Conservation (phyloP, 2,797 vertebrate genomes). For the Lithobates pipiens region DNA sequence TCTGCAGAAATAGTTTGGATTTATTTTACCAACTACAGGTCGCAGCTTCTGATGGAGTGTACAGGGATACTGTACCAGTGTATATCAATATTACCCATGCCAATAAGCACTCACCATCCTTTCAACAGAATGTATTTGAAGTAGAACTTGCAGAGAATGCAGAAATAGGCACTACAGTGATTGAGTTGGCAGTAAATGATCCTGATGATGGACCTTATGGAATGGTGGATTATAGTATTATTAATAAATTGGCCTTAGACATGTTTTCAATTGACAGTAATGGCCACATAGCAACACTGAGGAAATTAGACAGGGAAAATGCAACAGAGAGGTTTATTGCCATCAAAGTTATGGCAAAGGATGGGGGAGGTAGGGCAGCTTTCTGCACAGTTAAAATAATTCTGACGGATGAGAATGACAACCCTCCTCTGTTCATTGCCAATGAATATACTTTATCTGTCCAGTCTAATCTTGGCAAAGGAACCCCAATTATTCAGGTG, state of each 20-base stretch:
- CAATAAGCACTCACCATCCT: constrained; percentile 90
- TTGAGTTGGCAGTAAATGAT: constrained; percentile 89
- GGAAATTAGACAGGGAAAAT: constrained; percentile 93
- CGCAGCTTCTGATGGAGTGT: constrained; percentile 94
- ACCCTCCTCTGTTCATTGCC: constrained; percentile 90
- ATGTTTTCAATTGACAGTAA: constrained; percentile 86
- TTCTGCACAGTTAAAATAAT: constrained; percentile 98
- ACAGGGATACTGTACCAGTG: constrained; percentile 90
- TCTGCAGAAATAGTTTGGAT: constrained; percentile 88
- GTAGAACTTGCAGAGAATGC: constrained; percentile 95
- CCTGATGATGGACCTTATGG: constrained; percentile 92
- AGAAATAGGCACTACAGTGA: constrained; percentile 91
- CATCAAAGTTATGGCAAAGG: constrained; percentile 96
- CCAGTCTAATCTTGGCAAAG: constrained; percentile 90
- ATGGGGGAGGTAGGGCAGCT: constrained; percentile 91
- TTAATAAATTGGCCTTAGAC: constrained; percentile 93
- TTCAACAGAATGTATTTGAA: constrained; percentile 89
- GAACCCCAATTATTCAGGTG: constrained; percentile 90
- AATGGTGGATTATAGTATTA: constrained; percentile 94
- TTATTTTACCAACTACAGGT: constrained; percentile 89
- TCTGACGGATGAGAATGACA: constrained; percentile 96
- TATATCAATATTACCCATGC: constrained; percentile 92
- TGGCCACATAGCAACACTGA: constrained; percentile 88
- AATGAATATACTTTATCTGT: constrained; percentile 90
- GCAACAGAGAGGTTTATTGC: constrained; percentile 91